Percentiles rank a stretch among this genome's conserved stretches.
Evolutionary conservation across 2,797 vertebrate species (phyloP).

Genomic region (Holocentrus rufus): DNA sequence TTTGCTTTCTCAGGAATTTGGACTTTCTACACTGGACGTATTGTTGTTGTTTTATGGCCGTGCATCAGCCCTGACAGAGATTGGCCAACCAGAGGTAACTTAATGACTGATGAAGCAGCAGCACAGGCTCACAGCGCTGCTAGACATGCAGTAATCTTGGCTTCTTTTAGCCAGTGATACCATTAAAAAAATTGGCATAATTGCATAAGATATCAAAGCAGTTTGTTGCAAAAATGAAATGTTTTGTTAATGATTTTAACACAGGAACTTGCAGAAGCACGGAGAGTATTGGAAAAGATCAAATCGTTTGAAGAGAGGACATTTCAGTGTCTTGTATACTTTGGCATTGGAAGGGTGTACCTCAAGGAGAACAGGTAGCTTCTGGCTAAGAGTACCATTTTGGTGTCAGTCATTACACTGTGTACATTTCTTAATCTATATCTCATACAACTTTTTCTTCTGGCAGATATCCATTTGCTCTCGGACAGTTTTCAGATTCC

Average conservation of each 20-base stretch:
- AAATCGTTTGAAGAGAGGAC: conserved; percentile 82
- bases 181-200: not conserved
- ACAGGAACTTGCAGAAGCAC: conserved; percentile 89
- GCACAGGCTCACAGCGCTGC: too few species aligned
- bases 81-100: conserved; percentile 89
- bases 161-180: too few species aligned
- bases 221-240: not conserved
- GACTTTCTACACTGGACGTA: conserved; percentile 84
- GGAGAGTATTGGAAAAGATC: conserved; percentile 85
- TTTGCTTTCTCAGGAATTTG: conserved; percentile 77
- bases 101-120: not conserved
- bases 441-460: not conserved
- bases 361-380: conserved; percentile 89
- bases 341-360: conserved; percentile 87
- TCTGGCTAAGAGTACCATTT: not conserved
- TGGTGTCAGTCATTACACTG: not conserved
- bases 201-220: not conserved
- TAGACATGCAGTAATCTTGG: too few species aligned
- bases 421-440: not conserved
- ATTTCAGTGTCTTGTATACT: conserved; percentile 89
- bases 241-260: conserved; percentile 2
- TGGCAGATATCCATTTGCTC: conserved; percentile 87
- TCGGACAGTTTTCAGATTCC: conserved; percentile 86
- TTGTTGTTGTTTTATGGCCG: conserved; percentile 88
- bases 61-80: conserved; percentile 86